Evolutionary conservation across 2,888 invertebrate species (phyloP).

Genomic region (Boloria selene): DNA sequence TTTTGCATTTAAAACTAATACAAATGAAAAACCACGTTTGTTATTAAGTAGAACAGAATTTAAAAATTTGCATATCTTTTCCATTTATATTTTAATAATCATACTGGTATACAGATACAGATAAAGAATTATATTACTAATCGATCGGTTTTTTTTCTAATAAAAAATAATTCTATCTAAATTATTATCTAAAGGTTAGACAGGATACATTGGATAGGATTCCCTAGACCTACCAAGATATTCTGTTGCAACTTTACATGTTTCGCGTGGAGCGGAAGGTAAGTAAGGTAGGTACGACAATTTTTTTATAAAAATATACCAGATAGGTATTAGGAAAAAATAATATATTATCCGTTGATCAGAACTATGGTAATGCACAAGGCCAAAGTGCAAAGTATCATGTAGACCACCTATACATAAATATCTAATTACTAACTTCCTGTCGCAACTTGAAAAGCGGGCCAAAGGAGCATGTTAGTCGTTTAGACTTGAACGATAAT

Average conservation of each 20-base stretch:
- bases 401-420: background rate
- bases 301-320: no score
- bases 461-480: conserved; percentile 33
- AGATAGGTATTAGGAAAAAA: no score
- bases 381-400: background rate
- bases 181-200: no score
- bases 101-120: conserved; percentile 3
- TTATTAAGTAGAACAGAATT: background rate
- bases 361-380: background rate
- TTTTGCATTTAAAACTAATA: no score
- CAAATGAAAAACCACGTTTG: background rate
- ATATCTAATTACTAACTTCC: conserved; percentile 17
- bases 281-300: no score
- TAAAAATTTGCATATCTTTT: background rate
- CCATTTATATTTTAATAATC: conserved; percentile 4
- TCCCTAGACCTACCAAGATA: no score
- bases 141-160: conserved; percentile 26
- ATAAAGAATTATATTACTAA: conserved; percentile 9
- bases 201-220: no score
- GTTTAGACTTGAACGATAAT: conserved; percentile 58
- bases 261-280: background rate
- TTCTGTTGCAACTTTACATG: background rate
- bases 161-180: conserved; percentile 14
- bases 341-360: no score
- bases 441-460: conserved; percentile 7